Conservation (phyloP, 2,113 vertebrate genomes). For the Prionailurus bengalensis region DNA sequence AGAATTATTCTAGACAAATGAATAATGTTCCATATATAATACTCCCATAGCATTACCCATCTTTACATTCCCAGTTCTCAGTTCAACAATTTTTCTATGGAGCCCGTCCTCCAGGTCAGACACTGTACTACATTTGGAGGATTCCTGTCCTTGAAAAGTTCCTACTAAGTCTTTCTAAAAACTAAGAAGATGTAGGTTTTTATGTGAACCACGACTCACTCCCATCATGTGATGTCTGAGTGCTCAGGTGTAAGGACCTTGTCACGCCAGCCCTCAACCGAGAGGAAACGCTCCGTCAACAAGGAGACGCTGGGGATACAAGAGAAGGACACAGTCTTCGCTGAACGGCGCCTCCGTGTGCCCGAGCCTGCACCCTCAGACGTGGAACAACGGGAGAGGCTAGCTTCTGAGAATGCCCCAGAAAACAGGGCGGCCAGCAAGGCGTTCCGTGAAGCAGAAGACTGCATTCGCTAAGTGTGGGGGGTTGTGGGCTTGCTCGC, state of each 20-base stretch:
- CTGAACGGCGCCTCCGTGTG: neutral
- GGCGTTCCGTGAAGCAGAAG: neutral
- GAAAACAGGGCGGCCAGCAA: neutral
- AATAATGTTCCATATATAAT: neutral
- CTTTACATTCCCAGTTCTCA: neutral
- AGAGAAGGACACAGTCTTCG: neutral
- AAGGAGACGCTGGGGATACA: accelerated
- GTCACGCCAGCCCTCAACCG: neutral
- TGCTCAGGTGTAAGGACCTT: neutral
- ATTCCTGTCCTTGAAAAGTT: neutral
- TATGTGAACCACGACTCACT: neutral
- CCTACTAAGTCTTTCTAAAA: neutral
- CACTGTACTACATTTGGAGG: neutral
- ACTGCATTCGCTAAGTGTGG: no score
- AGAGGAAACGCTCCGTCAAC: neutral
- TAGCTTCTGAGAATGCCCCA: neutral
- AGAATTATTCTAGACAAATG: neutral
- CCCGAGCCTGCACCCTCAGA: accelerated
- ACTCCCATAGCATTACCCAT: neutral
- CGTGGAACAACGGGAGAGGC: neutral
- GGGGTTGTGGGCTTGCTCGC: neutral
- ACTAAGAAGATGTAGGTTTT: neutral
- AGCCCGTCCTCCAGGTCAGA: neutral
- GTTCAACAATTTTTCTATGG: neutral
- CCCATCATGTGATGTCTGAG: neutral